These are phyloP conservation scores for Gymnocheta viridis DNA, from an alignment of 2,888 invertebrate species.

Conservation along the genomic window DNA sequence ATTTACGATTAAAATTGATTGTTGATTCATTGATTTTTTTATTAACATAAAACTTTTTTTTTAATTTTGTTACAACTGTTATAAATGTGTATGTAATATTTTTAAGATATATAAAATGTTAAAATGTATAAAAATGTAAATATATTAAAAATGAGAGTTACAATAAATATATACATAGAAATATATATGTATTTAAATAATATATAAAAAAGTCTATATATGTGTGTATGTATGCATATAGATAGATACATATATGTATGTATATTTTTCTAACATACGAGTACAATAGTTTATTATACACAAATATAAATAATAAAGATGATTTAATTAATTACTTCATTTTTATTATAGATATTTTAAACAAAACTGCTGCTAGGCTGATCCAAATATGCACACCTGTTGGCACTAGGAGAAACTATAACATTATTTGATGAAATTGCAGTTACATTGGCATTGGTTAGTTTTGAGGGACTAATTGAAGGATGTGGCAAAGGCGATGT, in stretches of 20 bases:
- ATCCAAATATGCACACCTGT: constrained; percentile 84
- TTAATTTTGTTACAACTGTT: not conserved
- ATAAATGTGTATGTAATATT: not conserved
- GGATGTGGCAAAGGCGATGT: constrained; percentile 44
- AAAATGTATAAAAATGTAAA: not conserved
- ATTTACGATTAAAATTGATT: not conserved
- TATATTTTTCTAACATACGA: not conserved
- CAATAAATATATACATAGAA: constrained; percentile 35
- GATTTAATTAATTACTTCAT: not conserved
- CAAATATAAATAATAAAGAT: too few relatives aligned
- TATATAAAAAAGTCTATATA: not conserved
- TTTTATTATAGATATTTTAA: constrained; percentile 75
- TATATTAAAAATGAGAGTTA: constrained; percentile 35
- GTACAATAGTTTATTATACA: not conserved
- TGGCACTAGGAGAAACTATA: constrained; percentile 69
- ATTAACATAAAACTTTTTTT: not conserved
- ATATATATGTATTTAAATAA: constrained; percentile 5
- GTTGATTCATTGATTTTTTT: not conserved
- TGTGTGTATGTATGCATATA: not conserved
- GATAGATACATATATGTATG: not conserved
- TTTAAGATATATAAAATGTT: not conserved
- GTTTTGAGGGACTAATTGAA: constrained; percentile 51
- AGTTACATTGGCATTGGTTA: constrained; percentile 72
- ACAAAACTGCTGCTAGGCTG: constrained; percentile 87
- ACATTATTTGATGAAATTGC: constrained; percentile 64